These are phyloP conservation scores for Elgonia sp. DNA, from an alignment of 2,888 invertebrate species.

Conservation along the genomic window DNA sequence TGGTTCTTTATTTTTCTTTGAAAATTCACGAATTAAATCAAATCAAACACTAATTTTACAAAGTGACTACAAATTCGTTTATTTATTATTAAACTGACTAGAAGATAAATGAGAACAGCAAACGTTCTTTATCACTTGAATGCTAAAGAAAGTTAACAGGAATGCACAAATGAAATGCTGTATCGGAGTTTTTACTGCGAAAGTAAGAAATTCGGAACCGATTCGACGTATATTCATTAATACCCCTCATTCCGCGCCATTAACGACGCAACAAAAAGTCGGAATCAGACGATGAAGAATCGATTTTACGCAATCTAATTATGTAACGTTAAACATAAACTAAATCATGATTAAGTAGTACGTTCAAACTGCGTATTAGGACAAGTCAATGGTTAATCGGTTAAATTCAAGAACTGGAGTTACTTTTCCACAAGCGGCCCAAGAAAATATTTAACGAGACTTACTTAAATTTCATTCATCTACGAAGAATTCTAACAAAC, in stretches of 20 bases:
- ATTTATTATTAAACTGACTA: too few relatives aligned
- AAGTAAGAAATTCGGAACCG: background rate
- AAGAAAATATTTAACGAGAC: too few relatives aligned
- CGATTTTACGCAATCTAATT: background rate
- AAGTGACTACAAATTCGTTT: too few relatives aligned
- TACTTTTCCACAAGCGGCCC: slow-evolving; percentile 6
- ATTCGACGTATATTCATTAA: background rate
- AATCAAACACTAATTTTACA: too few relatives aligned
- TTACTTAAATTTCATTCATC: too few relatives aligned
- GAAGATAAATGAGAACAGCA: too few relatives aligned
- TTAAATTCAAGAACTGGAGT: background rate
- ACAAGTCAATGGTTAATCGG: background rate
- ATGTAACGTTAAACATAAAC: background rate
- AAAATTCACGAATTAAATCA: too few relatives aligned
- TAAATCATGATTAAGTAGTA: background rate
- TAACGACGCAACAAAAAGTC: background rate
- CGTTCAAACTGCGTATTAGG: background rate
- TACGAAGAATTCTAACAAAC: too few relatives aligned
- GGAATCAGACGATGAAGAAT: background rate
- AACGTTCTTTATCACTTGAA: too few relatives aligned
- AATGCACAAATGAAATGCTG: background rate
- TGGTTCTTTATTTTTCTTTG: too few relatives aligned
- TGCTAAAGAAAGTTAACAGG: background rate
- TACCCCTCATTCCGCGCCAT: background rate
- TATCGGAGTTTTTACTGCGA: slow-evolving; percentile 1